Conservation (phyloP, 2,113 vertebrate genomes). For the Hypomesus transpacificus region DNA sequence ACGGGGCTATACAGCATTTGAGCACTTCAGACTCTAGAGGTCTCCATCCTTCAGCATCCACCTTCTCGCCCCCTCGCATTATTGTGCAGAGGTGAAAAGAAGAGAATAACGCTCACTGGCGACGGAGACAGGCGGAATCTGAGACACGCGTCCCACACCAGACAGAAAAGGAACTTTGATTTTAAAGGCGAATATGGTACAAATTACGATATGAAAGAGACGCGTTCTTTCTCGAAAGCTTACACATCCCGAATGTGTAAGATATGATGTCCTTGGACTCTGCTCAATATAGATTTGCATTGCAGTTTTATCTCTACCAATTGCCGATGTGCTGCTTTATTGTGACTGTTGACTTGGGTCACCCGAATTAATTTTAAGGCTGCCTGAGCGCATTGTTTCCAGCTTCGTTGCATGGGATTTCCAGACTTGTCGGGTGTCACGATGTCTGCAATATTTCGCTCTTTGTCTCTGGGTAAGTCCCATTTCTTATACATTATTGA, state of each 20-base stretch:
- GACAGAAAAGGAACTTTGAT: conserved; percentile 65
- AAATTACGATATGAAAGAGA: conserved; percentile 49
- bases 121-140: conserved; percentile 40
- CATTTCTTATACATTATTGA: conserved; percentile 22
- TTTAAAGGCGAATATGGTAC: conserved; percentile 47
- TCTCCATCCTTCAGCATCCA: conserved; percentile 76
- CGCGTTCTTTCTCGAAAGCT: conserved; percentile 43
- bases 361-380: conserved; percentile 49
- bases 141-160: conserved; percentile 63
- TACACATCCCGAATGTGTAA: conserved; percentile 51
- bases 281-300: conserved; percentile 53
- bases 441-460: conserved; percentile 71
- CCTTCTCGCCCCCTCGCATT: conserved; percentile 54
- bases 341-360: conserved; percentile 56
- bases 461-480: conserved; percentile 74
- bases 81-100: conserved; percentile 45
- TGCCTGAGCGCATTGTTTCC: conserved; percentile 63
- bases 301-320: conserved; percentile 35
- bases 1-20: conserved; percentile 23
- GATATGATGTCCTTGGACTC: conserved; percentile 67
- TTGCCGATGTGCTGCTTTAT: conserved; percentile 52
- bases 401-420: conserved; percentile 64
- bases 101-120: conserved; percentile 1
- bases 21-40: conserved; percentile 77
- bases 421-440: conserved; percentile 48